Conservation (phyloP, 2,888 invertebrate species). For the Andricus curvator region DNA sequence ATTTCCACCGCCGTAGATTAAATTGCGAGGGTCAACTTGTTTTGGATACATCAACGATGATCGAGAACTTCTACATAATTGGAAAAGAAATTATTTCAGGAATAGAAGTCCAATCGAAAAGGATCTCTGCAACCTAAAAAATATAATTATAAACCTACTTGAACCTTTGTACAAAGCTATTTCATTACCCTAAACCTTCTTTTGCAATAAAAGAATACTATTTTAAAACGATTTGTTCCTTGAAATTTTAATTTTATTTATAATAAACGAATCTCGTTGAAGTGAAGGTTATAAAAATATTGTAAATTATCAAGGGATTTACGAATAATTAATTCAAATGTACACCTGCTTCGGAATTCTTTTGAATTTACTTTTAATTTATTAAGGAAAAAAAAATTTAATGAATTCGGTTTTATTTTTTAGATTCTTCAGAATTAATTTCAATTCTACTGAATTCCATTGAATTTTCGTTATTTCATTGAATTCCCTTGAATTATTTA, state of each 20-base stretch:
- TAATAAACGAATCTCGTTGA: too few relatives aligned
- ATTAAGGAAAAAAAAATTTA: too few relatives aligned
- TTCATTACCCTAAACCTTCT: not conserved
- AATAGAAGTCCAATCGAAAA: conserved; percentile 77
- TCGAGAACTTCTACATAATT: conserved; percentile 86
- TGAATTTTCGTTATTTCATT: too few relatives aligned
- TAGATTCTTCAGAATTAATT: too few relatives aligned
- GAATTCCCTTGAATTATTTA: too few relatives aligned
- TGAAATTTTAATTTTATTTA: not conserved
- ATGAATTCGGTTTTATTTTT: too few relatives aligned
- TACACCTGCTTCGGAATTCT: too few relatives aligned
- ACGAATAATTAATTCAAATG: too few relatives aligned
- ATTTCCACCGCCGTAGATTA: conserved; percentile 81
- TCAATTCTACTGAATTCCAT: too few relatives aligned
- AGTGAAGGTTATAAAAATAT: too few relatives aligned
- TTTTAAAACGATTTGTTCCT: not conserved
- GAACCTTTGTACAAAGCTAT: conserved; percentile 13
- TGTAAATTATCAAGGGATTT: too few relatives aligned
- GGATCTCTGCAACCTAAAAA: not conserved
- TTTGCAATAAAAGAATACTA: conserved; percentile 11
- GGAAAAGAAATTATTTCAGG: conserved; percentile 84
- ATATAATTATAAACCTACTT: not conserved
- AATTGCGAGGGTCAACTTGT: conserved; percentile 78
- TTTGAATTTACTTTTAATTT: too few relatives aligned
- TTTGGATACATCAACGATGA: conserved; percentile 83